phyloP scores from a whole-genome alignment of 2,888 invertebrate genomes.

The Marronus borbonicus region DNA sequence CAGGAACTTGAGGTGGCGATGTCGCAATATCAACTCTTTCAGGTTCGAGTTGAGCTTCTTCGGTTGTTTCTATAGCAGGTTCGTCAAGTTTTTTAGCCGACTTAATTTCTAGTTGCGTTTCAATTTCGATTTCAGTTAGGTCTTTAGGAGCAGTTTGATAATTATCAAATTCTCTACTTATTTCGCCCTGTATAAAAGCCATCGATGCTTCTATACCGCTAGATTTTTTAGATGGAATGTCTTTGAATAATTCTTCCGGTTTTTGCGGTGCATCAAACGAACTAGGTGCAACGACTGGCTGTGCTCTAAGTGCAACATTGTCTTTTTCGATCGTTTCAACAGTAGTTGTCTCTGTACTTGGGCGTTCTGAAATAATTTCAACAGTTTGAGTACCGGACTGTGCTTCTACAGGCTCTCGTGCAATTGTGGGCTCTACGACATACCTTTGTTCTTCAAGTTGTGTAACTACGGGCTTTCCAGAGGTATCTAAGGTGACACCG shows the following conservation, averaged over 20 bases:
- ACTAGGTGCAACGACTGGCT: constrained; percentile 65
- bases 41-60: constrained; percentile 1
- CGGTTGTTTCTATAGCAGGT: neutral
- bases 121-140: constrained; percentile 35
- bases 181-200: constrained; percentile 34
- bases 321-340: constrained; percentile 49
- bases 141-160: constrained; percentile 11
- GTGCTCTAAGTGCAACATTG: constrained; percentile 56
- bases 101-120: constrained; percentile 12
- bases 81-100: neutral
- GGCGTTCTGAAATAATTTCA: constrained; percentile 58
- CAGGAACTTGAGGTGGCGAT: neutral
- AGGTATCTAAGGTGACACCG: neutral
- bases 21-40: constrained; percentile 18
- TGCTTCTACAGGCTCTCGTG: constrained; percentile 63
- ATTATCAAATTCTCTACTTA: neutral
- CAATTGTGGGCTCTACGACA: constrained; percentile 63
- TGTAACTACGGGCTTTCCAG: neutral
- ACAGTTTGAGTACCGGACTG: constrained; percentile 57
- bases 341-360: constrained; percentile 56
- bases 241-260: constrained; percentile 12
- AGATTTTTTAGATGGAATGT: neutral
- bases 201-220: constrained; percentile 12
- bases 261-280: constrained; percentile 47
- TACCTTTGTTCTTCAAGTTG: constrained; percentile 63